Base-by-base conservation (phyloP, 1,140 invertebrate species). In the Diorhabda carinulata region DNA sequence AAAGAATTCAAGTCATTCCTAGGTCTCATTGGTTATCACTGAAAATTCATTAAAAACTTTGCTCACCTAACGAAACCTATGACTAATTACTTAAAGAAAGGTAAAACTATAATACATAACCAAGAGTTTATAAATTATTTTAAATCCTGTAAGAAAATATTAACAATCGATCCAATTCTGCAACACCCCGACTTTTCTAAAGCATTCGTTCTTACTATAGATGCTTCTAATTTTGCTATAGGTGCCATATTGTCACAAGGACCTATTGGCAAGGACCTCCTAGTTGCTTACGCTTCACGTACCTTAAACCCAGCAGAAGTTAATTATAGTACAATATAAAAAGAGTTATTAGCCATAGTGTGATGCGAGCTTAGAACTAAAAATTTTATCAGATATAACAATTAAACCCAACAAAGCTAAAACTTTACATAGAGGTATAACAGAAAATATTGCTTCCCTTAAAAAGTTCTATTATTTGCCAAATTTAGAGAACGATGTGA, bases 11-110 rank as follows among this genome's bases (percentile, higher is more conserved):
- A 78, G 73, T 64, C 66, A 57, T 78, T 78, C 65, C 45, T 79
- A 43, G 79, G 78, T 40, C n/a, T 78, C 57, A 65, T 70, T 43
- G 76, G 72, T n/a, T 81, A 81, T 62, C 80, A 79, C 60, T 68
- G 77, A 70, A 79, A 78, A 67, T 81, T 76, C 68, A 75, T 81
- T 42, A 66, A 66, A 63, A 75, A 73, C 56, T 80, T 77, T 73
- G 67, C 77, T 7, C 3, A 73, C n/a, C 76, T 80, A 59, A 75
- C 78, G 4, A 74, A 73, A 60, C 78, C 77, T 47, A 43, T 81
- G 45, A 78, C 70, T 3, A 1, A 25, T 25, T 68, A 76, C 58
- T 61, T 76, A 5, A 78, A 78, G 66, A 75, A 72, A 76, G 78
- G 69, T 72, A 71, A 70, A 41, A 61, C 44, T 8, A 6, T 40